phyloP scores from a whole-genome alignment of 2,113 vertebrate genomes.

The Carassius auratus region DNA sequence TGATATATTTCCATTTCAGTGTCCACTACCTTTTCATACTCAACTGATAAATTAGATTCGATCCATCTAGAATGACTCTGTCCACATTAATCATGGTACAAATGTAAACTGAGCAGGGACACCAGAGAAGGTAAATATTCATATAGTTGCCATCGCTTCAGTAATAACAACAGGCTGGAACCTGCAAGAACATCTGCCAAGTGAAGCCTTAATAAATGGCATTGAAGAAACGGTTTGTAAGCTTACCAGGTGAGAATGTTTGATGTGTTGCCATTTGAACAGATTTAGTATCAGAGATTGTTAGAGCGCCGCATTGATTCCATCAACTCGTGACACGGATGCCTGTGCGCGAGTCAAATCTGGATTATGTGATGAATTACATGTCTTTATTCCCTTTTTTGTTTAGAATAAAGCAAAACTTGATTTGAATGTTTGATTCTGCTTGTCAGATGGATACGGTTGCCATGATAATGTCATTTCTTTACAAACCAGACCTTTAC shows the following conservation, averaged over 20 bases:
- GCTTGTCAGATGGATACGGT: neutral
- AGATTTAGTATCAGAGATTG: neutral
- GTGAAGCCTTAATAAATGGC: neutral
- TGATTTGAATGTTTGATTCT: neutral
- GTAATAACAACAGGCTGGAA: neutral
- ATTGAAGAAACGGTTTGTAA: conserved; percentile 14
- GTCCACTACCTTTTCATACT: neutral
- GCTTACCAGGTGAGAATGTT: conserved; percentile 10
- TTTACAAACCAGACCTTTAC: neutral
- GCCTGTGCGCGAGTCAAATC: neutral
- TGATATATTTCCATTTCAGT: neutral
- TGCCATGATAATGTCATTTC: neutral
- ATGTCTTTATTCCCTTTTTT: neutral
- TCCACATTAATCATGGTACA: neutral
- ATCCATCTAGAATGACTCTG: neutral
- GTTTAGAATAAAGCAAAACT: neutral
- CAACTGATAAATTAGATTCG: neutral
- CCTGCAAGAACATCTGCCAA: conserved; percentile 8
- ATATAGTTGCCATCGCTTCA: conserved; percentile 13
- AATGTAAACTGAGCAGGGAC: neutral
- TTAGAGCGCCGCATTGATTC: neutral
- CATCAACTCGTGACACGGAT: neutral
- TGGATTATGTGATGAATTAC: neutral
- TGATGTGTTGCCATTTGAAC: conserved; percentile 23
- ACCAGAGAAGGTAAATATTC: neutral